Base-by-base conservation (phyloP, 2,888 invertebrate species). In the Mechanitis mazaeus region DNA sequence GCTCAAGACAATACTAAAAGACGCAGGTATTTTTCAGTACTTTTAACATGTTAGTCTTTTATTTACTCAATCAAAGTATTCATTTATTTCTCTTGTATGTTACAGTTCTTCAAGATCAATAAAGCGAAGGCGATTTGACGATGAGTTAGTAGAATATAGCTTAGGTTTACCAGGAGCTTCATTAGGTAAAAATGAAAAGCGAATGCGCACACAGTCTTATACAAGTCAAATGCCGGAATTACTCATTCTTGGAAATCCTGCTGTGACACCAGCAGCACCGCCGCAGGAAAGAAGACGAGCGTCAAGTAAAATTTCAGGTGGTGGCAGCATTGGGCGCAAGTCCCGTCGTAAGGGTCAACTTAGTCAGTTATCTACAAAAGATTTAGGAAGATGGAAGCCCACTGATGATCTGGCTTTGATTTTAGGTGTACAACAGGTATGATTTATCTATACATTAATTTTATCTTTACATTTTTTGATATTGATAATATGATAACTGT, bases 321-420 rank as follows among this genome's bases (percentile, higher is more conserved):
- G 82, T 5, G 80, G 87, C 1, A 85, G 84, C 58, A 70, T 83
- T 9, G 85, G 85, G 4, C 87, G 91, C 55, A 91, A 91, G 66
- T 85, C 87, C 55, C 91, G 92, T 58, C 93, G 93, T 67, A 93
- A 93, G 69, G 92, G 93, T 55, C 93, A 94, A 67, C 88, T 93
- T 7, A 94, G 93, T 77, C 93, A 94, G 59, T 84, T 94, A 69
- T 93, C 95, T 4, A 94, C 95, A 2, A 95, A 96, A 86, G 96
- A 96, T 85, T 89, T 96, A 55, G 98, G 98, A 0, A 92, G 97
- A 60, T 99, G 99, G 99, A 98, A 98, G 79, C 98, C 98, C 1
- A 95, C 96, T 33, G 99, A 99, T 90, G 99, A 99, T 90, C 89
- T 99, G 38, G 95, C 97, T 0, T 91, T 99, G 1, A 96, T 99